Base-by-base conservation (phyloP, 2,888 invertebrate species). In the Incurvaria masculella region DNA sequence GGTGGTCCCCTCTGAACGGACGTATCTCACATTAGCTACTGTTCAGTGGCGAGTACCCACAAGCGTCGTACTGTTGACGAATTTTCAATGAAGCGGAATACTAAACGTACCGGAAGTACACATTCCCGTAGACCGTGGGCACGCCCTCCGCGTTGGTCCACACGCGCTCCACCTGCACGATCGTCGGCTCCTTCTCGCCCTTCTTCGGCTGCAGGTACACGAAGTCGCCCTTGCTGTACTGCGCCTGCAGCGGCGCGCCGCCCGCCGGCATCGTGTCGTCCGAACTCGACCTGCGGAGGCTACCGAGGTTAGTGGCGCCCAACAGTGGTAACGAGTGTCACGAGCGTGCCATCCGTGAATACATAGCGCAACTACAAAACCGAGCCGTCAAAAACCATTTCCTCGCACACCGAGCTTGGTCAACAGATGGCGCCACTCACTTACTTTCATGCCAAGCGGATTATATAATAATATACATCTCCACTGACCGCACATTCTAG, bases 71-170 rank as follows among this genome's bases (percentile, higher is more conserved):
- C n/a, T n/a, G n/a, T n/a, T n/a, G n/a, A n/a, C n/a, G n/a, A n/a
- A n/a, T n/a, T n/a, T n/a, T n/a, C n/a, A n/a, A n/a, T n/a, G n/a
- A n/a, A n/a, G n/a, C n/a, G n/a, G n/a, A n/a, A n/a, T n/a, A n/a
- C n/a, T n/a, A 20, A 11, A 50, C 56, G 51, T 41, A 72, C 79
- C 76, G 67, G 55, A 82, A 89, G 66, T 94, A 97, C 61, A 93
- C 88, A 62, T 90, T 91, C n/a, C 94, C 96, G 60, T 93, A 91
- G 58, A 96, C 81, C 87, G 93, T 92, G 58, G 92, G 89, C 53
- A 90, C 86, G 8, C 89, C 88, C 42, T 88, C 88, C 17, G 81
- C 80, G 61, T 91, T 93, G 14, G 89, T 92, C 89, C 91, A 96
- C 14, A 98, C 81, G 1, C 94, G 83, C 65, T 97, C 94, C 42